Percentiles rank a stretch among this genome's conserved stretches.
These are phyloP conservation scores for Parapristionchus giblindavisi DNA, from an alignment of 2,888 invertebrate species.

Conservation along the genomic window DNA sequence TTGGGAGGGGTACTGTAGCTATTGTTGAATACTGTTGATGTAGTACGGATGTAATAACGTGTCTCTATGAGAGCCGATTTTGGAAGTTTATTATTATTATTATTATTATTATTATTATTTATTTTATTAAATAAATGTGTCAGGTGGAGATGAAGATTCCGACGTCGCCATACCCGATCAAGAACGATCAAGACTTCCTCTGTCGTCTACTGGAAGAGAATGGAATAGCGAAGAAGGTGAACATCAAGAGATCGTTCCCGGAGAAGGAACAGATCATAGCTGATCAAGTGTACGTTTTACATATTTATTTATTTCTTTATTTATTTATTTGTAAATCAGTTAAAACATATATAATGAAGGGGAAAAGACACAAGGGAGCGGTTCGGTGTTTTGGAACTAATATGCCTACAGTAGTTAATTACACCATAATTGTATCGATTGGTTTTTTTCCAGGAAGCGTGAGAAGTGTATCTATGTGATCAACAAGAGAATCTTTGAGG, in stretches of 20 bases:
- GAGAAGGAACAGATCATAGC: constrained; percentile 2
- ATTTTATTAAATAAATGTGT: background rate
- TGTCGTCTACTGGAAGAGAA: background rate
- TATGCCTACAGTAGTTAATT: background rate
- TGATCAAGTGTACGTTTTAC: background rate
- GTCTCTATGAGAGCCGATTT: no score
- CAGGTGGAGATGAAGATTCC: constrained; percentile 9
- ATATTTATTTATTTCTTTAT: background rate
- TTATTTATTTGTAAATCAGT: background rate
- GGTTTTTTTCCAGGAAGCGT: background rate
- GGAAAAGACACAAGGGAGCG: background rate
- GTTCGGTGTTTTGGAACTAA: background rate
- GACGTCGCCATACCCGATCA: background rate
- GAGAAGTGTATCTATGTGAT: background rate
- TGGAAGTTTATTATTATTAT: no score
- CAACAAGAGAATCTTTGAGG: constrained; percentile 9
- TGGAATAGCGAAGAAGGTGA: background rate
- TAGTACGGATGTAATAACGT: no score
- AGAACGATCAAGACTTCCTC: constrained; percentile 3
- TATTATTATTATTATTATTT: background rate
- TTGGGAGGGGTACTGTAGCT: no score
- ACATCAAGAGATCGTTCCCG: background rate
- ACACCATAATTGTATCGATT: background rate
- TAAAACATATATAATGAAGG: background rate
- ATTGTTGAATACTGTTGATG: no score